These are phyloP conservation scores for Arvicanthis niloticus DNA, from an alignment of 2,113 vertebrate species.

Conservation along the genomic window DNA sequence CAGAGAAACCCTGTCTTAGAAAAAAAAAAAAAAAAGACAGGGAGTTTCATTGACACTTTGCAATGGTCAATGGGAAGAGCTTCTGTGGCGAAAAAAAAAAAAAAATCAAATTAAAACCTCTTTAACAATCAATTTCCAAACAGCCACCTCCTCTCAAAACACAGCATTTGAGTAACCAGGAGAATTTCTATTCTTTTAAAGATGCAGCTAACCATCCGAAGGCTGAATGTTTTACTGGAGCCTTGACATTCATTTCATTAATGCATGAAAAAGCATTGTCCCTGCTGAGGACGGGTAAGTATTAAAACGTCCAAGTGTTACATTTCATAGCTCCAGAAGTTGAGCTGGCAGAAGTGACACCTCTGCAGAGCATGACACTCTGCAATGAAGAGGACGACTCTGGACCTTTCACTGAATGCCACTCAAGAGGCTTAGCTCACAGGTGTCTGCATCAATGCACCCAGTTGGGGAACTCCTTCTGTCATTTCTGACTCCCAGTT, in stretches of 20 bases:
- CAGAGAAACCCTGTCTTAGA: no score
- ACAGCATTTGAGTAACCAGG: conserved; percentile 86
- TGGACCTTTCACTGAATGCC: conserved; percentile 80
- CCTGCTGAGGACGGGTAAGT: conserved; percentile 87
- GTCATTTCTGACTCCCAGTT: background rate
- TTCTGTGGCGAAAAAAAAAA: conserved; percentile 45
- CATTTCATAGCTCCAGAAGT: conserved; percentile 85
- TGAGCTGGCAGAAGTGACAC: conserved; percentile 79
- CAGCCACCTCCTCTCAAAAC: conserved; percentile 85
- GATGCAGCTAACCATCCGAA: conserved; percentile 89
- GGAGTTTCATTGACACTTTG: conserved; percentile 74
- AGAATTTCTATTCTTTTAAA: conserved; percentile 89
- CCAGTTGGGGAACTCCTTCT: conserved; percentile 17
- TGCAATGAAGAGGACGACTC: no score
- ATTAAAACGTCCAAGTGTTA: conserved; percentile 88
- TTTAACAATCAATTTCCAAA: conserved; percentile 87
- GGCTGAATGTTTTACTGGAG: conserved; percentile 89
- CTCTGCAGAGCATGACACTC: conserved; percentile 79
- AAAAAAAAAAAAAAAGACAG: no score
- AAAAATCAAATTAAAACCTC: conserved; percentile 81
- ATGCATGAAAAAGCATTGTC: conserved; percentile 90
- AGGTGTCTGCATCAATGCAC: conserved; percentile 6
- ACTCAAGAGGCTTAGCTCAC: conserved; percentile 67
- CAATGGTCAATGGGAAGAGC: conserved; percentile 80
- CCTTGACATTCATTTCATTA: conserved; percentile 93